Conservation (phyloP, 2,797 vertebrate species). For the Stomatorhinus walkeri region DNA sequence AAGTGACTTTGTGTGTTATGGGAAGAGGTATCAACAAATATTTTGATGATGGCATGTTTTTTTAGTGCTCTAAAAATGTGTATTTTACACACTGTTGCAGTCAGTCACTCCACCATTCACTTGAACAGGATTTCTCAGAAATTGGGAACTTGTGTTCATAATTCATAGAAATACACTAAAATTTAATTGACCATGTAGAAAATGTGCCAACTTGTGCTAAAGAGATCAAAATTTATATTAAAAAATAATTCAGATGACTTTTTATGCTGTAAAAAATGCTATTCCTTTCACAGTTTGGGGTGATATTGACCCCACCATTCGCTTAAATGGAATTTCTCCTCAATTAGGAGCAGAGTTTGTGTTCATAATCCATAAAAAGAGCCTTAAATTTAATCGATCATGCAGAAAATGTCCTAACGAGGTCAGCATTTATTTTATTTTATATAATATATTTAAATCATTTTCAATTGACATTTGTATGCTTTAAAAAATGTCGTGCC, state of each 20-base stretch:
- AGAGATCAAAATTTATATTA: not conserved
- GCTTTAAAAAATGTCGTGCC: not conserved
- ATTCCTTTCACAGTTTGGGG: not conserved
- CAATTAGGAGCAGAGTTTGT: not conserved
- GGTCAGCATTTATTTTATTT: not conserved
- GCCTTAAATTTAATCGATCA: not conserved
- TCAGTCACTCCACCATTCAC: not conserved
- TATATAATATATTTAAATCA: too few species aligned
- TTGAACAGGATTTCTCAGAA: not conserved
- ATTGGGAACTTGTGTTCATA: not conserved
- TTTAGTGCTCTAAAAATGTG: not conserved
- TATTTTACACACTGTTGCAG: not conserved
- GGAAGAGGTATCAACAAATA: not conserved
- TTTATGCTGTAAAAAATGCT: not conserved
- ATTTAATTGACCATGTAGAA: not conserved
- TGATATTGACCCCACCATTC: not conserved
- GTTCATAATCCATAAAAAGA: not conserved
- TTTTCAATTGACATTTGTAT: not conserved
- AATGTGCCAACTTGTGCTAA: not conserved
- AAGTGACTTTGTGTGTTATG: not conserved
- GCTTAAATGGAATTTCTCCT: not conserved
- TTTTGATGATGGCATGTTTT: not conserved
- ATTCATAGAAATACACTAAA: not conserved
- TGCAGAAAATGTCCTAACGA: not conserved
- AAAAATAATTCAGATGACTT: not conserved